Evolutionary conservation across 2,797 vertebrate genomes (phyloP).

Genomic region (Crenuchus spilurus): DNA sequence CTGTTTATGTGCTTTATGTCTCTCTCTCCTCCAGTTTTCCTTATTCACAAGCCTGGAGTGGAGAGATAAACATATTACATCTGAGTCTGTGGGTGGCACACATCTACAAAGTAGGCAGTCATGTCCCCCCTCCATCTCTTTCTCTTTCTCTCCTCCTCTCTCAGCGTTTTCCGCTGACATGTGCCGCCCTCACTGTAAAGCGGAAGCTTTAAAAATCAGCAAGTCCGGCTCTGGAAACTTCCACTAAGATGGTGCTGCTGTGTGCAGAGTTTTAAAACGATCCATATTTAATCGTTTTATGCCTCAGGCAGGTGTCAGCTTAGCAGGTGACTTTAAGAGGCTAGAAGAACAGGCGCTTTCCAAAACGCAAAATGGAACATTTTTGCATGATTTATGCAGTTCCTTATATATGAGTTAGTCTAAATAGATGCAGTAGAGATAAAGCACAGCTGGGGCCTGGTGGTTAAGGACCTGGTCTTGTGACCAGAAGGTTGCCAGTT

Average conservation of each 20-base stretch:
- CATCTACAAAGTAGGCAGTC: constrained; percentile 70
- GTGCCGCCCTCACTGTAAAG: constrained; percentile 14
- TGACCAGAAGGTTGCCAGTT: no score
- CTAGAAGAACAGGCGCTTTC: constrained; percentile 18
- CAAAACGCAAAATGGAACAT: constrained; percentile 3
- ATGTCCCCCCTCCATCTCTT: constrained; percentile 59
- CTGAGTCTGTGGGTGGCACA: constrained; percentile 71
- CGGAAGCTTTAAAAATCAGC: constrained; percentile 23
- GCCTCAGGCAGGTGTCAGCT: constrained; percentile 17
- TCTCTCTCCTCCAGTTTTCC: not conserved
- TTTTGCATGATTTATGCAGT: not conserved
- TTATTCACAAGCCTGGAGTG: constrained; percentile 57
- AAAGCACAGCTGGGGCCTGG: no score
- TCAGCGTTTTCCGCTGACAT: constrained; percentile 26
- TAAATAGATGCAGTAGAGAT: not conserved
- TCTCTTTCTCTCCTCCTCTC: constrained; percentile 9
- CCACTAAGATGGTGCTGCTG: constrained; percentile 16
- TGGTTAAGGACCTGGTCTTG: no score
- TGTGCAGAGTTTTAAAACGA: constrained; percentile 26
- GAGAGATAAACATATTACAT: constrained; percentile 70
- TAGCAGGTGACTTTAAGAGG: constrained; percentile 27
- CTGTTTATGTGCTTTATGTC: not conserved
- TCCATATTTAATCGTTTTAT: constrained; percentile 22
- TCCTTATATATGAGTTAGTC: not conserved
- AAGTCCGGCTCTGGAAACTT: constrained; percentile 24